These are phyloP conservation scores for Diorhabda carinulata DNA, from an alignment of 1,140 invertebrate species.

Conservation along the genomic window DNA sequence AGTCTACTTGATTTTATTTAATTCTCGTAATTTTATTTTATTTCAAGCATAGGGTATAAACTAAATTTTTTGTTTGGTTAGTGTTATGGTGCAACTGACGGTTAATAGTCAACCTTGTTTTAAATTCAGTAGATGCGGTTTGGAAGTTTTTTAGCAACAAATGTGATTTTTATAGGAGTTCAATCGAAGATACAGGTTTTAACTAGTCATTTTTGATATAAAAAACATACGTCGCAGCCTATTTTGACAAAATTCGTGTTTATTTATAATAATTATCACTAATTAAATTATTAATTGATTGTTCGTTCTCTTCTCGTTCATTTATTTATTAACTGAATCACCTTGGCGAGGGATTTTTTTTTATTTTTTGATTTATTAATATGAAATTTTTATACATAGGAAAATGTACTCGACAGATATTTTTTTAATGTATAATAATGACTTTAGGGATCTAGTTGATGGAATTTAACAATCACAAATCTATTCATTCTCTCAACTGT, in stretches of 20 bases:
- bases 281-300: conserved; percentile 3
- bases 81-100: no score
- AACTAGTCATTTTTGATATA: not conserved
- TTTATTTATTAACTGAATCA: not conserved
- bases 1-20: no score
- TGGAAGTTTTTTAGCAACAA: not conserved
- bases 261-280: not conserved
- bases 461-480: no score
- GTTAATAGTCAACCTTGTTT: not conserved
- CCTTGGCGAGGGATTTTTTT: not conserved
- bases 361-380: not conserved
- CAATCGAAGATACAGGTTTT: not conserved
- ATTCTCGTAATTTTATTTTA: no score
- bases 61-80: no score
- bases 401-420: no score
- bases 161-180: not conserved
- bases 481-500: no score
- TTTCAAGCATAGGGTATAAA: no score
- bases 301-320: not conserved
- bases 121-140: not conserved
- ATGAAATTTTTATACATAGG: not conserved
- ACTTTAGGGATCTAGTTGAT: no score
- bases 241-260: not conserved
- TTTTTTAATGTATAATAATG: no score
- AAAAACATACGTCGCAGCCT: not conserved